Evolutionary conservation across 64 coral and sea anemone species (phyloP).

Genomic region (Platygyra sinensis): DNA sequence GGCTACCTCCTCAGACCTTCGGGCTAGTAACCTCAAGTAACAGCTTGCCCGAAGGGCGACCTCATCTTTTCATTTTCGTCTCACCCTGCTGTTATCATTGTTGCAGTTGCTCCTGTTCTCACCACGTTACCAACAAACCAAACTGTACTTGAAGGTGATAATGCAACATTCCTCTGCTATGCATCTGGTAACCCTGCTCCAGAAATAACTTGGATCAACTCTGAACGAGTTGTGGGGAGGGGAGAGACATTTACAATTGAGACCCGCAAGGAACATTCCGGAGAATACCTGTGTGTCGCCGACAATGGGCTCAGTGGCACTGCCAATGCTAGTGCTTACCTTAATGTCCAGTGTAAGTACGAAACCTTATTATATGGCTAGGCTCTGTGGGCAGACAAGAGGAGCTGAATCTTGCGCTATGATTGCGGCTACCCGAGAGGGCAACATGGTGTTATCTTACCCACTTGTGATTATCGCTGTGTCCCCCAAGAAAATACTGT

Average conservation of each 20-base stretch:
- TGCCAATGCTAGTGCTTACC: background rate
- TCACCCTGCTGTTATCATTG: too few species aligned
- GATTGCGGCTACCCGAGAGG: too few species aligned
- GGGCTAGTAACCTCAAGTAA: too few species aligned
- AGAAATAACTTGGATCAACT: background rate
- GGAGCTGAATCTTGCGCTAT: too few species aligned
- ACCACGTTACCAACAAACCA: background rate
- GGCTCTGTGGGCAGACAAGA: too few species aligned
- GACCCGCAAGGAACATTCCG: background rate
- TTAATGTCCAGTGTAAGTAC: slow-evolving; percentile 25
- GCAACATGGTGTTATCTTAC: too few species aligned
- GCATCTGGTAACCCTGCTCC: background rate
- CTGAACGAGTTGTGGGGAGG: background rate
- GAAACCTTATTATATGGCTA: too few species aligned
- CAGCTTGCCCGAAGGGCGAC: too few species aligned
- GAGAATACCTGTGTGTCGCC: background rate
- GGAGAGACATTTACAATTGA: background rate
- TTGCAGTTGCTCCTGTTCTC: background rate
- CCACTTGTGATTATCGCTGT: too few species aligned
- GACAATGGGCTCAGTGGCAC: background rate
- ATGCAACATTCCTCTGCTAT: background rate
- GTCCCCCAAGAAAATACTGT: too few species aligned
- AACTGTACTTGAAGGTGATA: background rate
- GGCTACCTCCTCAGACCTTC: too few species aligned
- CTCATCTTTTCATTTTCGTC: too few species aligned